Evolutionary conservation across 2,797 vertebrate genomes (phyloP), one percentile per base, ranked within the genome.

Genomic region (Myotis pilosus): DNA sequence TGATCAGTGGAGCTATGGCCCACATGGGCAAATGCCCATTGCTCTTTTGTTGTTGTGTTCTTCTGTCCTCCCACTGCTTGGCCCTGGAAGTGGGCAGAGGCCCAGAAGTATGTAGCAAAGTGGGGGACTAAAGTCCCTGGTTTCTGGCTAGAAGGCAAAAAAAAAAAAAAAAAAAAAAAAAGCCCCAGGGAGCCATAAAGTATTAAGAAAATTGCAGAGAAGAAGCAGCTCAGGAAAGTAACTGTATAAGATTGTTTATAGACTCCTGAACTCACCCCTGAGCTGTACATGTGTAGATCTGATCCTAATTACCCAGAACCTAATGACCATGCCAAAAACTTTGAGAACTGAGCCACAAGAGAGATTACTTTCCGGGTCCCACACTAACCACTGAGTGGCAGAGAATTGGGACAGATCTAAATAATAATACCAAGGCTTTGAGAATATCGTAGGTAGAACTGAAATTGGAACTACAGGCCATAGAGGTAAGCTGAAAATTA

Each of bases 401-500:
- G 17, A 87, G 55, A 66, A 12, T 8, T 79, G 69, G 47, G 44
- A 75, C 9, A 89, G 47, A 87, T 75, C 8, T 17, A 47, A 95
- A 75, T 1, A 86, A 41, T 17, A 91, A 85, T 47, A 25, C 13
- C 60, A 91, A 91, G n/a, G 3, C 57, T 87, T 92, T 51, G 57
- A 89, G 87, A 89, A 80, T 64, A 82, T 60, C 47, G 30, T 12
- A 64, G 38, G 22, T 38, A 10, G 2, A 87, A 94, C 60, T 64
- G 62, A 92, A 90, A 60, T 10, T 81, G 36, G 22, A 91, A 89
- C 22, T 66, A 76, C 20, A 94, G n/a, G 30, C 57, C 51, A 87
- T 5, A 74, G 80, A 93, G 38, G 8, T 71, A 51, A 64, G 13
- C 44, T 85, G 62, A 57, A 96, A 96, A 81, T 78, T 92, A 25